Base-by-base conservation (phyloP, 2,888 invertebrate species). In the Aleiodes leptofemur region DNA sequence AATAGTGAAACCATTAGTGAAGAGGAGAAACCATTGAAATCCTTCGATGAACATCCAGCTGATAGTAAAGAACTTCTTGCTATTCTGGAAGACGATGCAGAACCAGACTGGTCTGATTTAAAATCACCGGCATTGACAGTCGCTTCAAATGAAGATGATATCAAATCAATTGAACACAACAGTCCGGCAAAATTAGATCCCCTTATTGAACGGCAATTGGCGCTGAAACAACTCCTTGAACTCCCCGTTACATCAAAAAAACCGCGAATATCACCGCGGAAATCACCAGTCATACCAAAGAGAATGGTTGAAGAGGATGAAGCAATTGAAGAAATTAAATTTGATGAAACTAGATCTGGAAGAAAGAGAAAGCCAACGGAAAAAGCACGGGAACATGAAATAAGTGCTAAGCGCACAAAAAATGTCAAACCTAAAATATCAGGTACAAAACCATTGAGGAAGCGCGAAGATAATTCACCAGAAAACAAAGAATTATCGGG, bases 1-100 rank as follows among this genome's bases (percentile, higher is more conserved):
- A 86, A 91, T 72, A 92, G 92, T 79, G 91, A 92, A 0, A 91
- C 91, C 80, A 91, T 66, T 16, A 9, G 31, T 69, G 80, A 79
- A 53, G 23, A 74, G 51, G 77, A 81, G 64, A 85, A 84, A 81
- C 78, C 82, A 72, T 71, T 83, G 4, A 82, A 78, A 80, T 76
- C 34, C 34, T 4, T 70, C 77, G 73, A 86, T 84, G 43, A 64
- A 34, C 48, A 43, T 16, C 48, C 64, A 48, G 83, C 89, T 1
- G 90, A 91, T 79, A 90, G 92, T 81, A 91, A 91, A 14, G 92
- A 92, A 80, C 83, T 92, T 31, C 83, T 92, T 13, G 92, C 92
- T 0, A 92, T 92, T 80, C 85, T 92, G 14, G 92, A 92, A 84
- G 92, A 92, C 43, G 91, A 92, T 56, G 91, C 89, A 7, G 91